A percentile compares a stretch with the other conserved stretches of the same genome.
Conservation (phyloP, 2,113 vertebrate genomes). For the Talpa occidentalis region DNA sequence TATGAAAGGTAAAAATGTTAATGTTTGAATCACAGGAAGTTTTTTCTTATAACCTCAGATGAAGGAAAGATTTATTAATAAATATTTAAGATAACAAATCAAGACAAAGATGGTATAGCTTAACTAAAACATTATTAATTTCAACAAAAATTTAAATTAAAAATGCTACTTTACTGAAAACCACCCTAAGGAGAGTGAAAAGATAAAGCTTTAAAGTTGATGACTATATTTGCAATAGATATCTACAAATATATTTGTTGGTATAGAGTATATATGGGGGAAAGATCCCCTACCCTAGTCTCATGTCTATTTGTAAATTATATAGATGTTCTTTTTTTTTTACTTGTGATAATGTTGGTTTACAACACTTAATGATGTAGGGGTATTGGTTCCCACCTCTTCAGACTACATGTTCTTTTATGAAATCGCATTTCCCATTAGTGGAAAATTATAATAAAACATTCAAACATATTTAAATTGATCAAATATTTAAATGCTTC, state of each 20-base stretch:
- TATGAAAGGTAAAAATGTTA: neutral
- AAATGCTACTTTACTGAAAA: neutral
- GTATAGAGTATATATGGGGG: neutral
- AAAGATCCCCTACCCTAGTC: neutral
- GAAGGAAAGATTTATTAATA: neutral
- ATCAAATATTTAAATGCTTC: neutral
- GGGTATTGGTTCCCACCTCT: no score
- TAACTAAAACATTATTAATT: neutral
- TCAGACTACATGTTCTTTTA: neutral
- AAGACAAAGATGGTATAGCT: neutral
- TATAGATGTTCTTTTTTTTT: no score
- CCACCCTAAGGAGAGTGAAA: neutral
- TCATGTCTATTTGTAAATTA: neutral
- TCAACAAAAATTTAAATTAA: neutral
- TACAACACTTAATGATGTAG: no score
- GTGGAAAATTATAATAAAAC: neutral
- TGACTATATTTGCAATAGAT: neutral
- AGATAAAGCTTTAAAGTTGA: neutral
- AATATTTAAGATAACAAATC: neutral
- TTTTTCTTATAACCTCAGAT: neutral
- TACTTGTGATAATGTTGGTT: no score
- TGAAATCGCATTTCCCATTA: neutral
- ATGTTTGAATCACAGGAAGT: conserved; percentile 5
- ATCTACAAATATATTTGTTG: neutral
- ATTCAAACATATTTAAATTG: neutral